A percentile compares a stretch with the other conserved stretches of the same genome.
Evolutionary conservation across 2,888 invertebrate species (phyloP).

Genomic region (Scelioninae gen. 2): DNA sequence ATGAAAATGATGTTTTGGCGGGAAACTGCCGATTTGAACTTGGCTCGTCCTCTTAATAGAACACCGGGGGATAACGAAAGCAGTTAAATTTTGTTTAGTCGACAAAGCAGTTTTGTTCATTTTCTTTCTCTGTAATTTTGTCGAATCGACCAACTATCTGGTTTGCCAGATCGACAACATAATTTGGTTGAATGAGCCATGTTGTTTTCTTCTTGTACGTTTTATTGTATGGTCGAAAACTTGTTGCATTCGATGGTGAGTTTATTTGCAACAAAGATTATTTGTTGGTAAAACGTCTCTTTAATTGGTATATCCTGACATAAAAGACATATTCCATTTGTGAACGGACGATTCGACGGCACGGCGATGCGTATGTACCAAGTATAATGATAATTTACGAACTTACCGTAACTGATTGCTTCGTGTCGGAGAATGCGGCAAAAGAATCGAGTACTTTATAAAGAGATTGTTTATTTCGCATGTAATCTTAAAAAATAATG

Average conservation of each 20-base stretch:
- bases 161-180: too few relatives aligned
- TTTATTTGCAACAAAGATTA: slow-evolving; percentile 33
- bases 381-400: slow-evolving; percentile 52
- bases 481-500: background rate
- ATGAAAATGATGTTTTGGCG: too few relatives aligned
- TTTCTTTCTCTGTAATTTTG: too few relatives aligned
- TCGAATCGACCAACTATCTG: too few relatives aligned
- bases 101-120: too few relatives aligned
- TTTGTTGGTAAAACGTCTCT: slow-evolving; percentile 19
- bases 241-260: slow-evolving; percentile 15
- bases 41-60: too few relatives aligned
- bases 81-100: too few relatives aligned
- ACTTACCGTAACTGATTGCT: slow-evolving; percentile 44
- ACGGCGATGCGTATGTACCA: slow-evolving; percentile 17
- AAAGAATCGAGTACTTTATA: slow-evolving; percentile 40
- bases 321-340: slow-evolving; percentile 35
- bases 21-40: too few relatives aligned
- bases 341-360: slow-evolving; percentile 29
- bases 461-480: slow-evolving; percentile 11
- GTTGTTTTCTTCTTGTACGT: too few relatives aligned
- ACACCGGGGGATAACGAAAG: too few relatives aligned
- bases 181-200: too few relatives aligned
- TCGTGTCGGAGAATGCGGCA: slow-evolving; percentile 31
- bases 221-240: too few relatives aligned
- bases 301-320: slow-evolving; percentile 34